Percentiles rank a stretch among this genome's conserved stretches.
Evolutionary conservation across 2,888 invertebrate genomes (phyloP).

Genomic region (Aspidiotus destructor): DNA sequence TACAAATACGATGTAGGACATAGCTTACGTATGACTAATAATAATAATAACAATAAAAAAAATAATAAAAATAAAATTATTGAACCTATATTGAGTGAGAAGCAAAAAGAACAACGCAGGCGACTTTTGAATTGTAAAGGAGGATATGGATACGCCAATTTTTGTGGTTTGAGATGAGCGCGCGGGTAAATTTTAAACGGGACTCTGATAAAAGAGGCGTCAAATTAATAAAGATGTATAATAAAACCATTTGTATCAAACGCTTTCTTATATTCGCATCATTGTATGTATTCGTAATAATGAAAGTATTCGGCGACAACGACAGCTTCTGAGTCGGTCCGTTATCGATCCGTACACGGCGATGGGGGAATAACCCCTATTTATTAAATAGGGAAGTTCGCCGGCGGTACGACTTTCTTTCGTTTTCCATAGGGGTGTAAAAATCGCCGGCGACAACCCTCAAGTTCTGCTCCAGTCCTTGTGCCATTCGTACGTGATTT

Average conservation of each 20-base stretch:
- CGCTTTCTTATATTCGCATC: conserved; percentile 9
- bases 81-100: too few species aligned
- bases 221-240: conserved; percentile 32
- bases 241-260: conserved; percentile 33
- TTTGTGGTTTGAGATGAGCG: too few species aligned
- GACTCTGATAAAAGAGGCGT: conserved; percentile 22
- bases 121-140: too few species aligned
- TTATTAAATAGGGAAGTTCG: conserved; percentile 24
- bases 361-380: conserved; percentile 32
- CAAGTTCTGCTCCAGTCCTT: conserved; percentile 21
- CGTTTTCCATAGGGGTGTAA: conserved; percentile 17
- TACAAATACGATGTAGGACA: too few species aligned
- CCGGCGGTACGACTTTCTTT: conserved; percentile 6
- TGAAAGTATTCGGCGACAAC: conserved; percentile 26
- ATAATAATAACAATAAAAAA: not conserved
- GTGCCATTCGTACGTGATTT: conserved; percentile 23
- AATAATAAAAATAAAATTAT: not conserved
- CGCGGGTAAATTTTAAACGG: conserved; percentile 17
- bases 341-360: conserved; percentile 20
- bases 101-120: too few species aligned
- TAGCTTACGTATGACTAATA: too few species aligned
- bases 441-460: conserved; percentile 31
- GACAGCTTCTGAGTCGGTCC: conserved; percentile 31
- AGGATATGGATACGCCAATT: too few species aligned
- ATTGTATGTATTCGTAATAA: conserved; percentile 8